Base-by-base conservation (phyloP, 1,140 invertebrate genomes). In the Neodiprion pinetum region DNA sequence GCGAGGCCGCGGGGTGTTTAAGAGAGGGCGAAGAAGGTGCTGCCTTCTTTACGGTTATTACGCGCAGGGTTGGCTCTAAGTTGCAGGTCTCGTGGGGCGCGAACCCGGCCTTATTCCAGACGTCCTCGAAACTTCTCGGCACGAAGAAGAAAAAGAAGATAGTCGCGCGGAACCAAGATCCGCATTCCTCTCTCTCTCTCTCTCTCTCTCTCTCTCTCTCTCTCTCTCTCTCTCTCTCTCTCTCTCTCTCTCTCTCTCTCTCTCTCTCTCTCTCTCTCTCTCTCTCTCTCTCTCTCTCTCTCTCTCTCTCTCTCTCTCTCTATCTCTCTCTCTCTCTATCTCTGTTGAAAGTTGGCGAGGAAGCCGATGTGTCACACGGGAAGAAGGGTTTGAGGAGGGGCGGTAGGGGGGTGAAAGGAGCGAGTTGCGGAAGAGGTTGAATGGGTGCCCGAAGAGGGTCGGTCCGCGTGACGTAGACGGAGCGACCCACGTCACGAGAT, bases 1-100 rank as follows among this genome's bases (percentile, higher is more conserved):
- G 28, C 28, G 28, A 40, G 28, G 28, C 14, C 68, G 48, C 21
- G 0, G 17, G 11, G n/a, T 40, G 28, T 40, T 40, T 61, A 61
- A 61, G 53, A 17, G 17, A 70, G 10, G 61, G 76, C 77, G 65
- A 74, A 75, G 72, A 75, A 76, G 70, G 69, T 72, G 77, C 75
- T 77, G 80, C 81, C 81, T 80, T 80, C 80, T 84, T 85, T 84
- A 84, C 82, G 83, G 80, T 84, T 85, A 83, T 82, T 84, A 84
- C 76, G 76, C 76, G 48, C 48, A 12, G n/a, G 68, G n/a, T 1
- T 14, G 70, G 28, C 70, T 40, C 48, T 71, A 17, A 50, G 53
- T 61, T 61, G 53, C 53, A 9, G 53, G 53, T 61, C 53, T 61
- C 53, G 11, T 12, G 53, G 53, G 53, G 53, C 3, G 53, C 53